These are phyloP conservation scores for Podarcis siculus DNA, from an alignment of 2,797 vertebrate genomes.

Conservation along the genomic window DNA sequence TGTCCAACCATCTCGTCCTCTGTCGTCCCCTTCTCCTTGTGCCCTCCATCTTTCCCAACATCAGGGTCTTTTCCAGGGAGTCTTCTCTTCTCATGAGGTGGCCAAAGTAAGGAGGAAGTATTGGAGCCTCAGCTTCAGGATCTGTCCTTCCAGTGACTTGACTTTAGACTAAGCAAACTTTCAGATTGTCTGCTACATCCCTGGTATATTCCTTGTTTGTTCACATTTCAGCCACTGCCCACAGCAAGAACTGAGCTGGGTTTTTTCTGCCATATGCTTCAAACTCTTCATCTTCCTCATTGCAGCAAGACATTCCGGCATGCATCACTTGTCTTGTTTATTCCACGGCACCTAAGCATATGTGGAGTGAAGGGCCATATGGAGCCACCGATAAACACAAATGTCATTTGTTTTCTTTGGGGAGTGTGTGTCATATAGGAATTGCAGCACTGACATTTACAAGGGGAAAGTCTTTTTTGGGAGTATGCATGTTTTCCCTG, in stretches of 20 bases:
- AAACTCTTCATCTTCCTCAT: background rate
- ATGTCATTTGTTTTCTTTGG: constrained; percentile 10
- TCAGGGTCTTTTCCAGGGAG: too few species aligned
- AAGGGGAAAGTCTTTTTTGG: constrained; percentile 11
- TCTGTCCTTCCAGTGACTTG: background rate
- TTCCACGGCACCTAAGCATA: background rate
- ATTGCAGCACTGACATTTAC: constrained; percentile 5
- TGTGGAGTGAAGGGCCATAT: constrained; percentile 1
- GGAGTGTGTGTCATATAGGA: background rate
- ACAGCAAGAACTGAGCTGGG: background rate
- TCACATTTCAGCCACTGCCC: background rate
- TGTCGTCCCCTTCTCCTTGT: too few species aligned
- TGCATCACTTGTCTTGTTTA: background rate
- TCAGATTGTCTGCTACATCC: background rate
- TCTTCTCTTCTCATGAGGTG: too few species aligned
- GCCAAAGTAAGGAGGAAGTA: too few species aligned
- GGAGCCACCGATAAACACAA: constrained; percentile 26
- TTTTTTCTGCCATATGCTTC: background rate
- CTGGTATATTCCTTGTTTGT: background rate
- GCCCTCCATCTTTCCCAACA: too few species aligned
- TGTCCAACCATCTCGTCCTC: too few species aligned
- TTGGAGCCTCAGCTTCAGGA: too few species aligned
- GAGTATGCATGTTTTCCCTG: background rate
- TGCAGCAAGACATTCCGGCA: background rate
- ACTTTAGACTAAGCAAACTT: background rate